Percentiles rank a stretch among this genome's conserved stretches.
Evolutionary conservation across 2,113 vertebrate genomes (phyloP).

Genomic region (Argyrosomus japonicus): DNA sequence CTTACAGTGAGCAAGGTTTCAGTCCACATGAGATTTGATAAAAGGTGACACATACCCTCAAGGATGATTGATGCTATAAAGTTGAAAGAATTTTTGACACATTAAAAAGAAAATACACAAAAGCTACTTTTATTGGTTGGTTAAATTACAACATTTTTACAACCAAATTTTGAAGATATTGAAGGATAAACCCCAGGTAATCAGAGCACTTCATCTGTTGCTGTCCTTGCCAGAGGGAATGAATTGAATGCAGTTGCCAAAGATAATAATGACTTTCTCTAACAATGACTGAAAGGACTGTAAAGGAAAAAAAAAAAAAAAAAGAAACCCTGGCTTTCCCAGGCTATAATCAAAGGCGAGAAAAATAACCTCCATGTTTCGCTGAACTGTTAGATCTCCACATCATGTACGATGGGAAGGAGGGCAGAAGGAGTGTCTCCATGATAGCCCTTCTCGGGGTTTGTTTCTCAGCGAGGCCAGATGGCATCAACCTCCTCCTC

Average conservation of each 20-base stretch:
- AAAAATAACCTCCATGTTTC: constrained; percentile 17
- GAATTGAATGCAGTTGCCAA: constrained; percentile 40
- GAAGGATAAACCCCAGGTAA: constrained; percentile 51
- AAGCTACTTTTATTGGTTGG: neutral
- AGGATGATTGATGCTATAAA: constrained; percentile 8
- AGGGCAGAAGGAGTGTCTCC: constrained; percentile 40
- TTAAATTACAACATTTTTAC: neutral
- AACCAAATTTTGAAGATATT: constrained; percentile 14
- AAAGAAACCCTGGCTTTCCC: neutral
- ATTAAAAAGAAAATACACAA: neutral
- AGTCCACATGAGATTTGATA: constrained; percentile 2
- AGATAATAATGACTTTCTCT: constrained; percentile 58
- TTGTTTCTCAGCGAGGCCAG: constrained; percentile 57
- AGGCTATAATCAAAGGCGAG: constrained; percentile 37
- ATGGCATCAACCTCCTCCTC: constrained; percentile 63
- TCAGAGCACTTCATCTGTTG: constrained; percentile 40
- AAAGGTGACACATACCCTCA: constrained; percentile 15
- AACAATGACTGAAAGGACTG: constrained; percentile 47
- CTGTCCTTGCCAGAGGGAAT: constrained; percentile 57
- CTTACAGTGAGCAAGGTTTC: neutral
- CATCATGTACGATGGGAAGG: constrained; percentile 30
- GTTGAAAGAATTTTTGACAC: neutral
- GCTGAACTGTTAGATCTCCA: constrained; percentile 15
- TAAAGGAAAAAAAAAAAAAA: constrained; percentile 12
- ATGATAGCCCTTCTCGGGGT: constrained; percentile 24